Conservation (phyloP, 2,888 invertebrate genomes). For the Willowsia nigromaculata region DNA sequence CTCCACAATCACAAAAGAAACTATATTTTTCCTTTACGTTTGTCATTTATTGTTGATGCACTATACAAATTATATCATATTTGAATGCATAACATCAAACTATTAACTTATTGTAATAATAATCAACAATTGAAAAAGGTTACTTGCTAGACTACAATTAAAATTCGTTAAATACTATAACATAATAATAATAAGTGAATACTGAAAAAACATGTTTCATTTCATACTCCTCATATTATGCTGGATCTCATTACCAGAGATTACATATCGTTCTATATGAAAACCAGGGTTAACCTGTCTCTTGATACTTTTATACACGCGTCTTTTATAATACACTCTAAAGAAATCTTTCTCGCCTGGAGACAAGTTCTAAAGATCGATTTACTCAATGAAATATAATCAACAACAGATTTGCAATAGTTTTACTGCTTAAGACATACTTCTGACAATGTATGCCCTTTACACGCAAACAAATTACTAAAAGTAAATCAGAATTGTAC, state of each 20-base stretch:
- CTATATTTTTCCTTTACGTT: background rate
- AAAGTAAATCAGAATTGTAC: too few relatives aligned
- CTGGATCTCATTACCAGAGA: background rate
- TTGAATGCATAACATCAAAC: background rate
- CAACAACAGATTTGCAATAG: too few relatives aligned
- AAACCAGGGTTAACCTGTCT: too few relatives aligned
- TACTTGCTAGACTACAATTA: background rate
- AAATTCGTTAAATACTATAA: conserved; percentile 24
- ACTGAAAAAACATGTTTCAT: conserved; percentile 3
- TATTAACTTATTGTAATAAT: background rate
- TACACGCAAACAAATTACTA: too few relatives aligned
- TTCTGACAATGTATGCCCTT: too few relatives aligned
- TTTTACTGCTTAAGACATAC: too few relatives aligned
- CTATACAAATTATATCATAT: conserved; percentile 21
- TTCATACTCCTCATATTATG: background rate
- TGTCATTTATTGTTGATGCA: conserved; percentile 30
- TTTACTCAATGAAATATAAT: too few relatives aligned
- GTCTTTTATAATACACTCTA: too few relatives aligned
- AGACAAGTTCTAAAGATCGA: background rate
- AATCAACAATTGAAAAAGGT: conserved; percentile 21
- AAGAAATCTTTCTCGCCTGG: background rate
- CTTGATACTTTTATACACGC: background rate
- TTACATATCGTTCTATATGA: background rate
- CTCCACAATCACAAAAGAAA: background rate
- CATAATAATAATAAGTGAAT: conserved; percentile 9